Conservation (phyloP, 2,797 vertebrate genomes). For the Kryptolebias ocellatus region DNA sequence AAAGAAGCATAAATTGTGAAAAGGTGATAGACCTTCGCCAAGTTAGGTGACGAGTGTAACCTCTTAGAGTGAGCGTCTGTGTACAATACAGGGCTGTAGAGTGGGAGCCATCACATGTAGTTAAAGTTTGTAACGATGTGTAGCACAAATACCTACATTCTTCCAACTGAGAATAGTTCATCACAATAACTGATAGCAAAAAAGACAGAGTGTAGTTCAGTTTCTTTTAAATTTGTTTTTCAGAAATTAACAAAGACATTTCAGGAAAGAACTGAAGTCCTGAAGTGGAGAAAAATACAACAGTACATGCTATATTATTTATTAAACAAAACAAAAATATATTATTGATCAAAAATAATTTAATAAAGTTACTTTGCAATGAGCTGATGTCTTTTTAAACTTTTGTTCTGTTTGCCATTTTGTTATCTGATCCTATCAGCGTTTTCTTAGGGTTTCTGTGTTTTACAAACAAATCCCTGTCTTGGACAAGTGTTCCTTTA, state of each 20-base stretch:
- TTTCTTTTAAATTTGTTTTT: no score
- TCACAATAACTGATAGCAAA: constrained; percentile 7
- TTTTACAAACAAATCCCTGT: background rate
- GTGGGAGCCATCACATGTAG: background rate
- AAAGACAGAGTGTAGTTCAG: background rate
- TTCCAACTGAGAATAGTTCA: background rate
- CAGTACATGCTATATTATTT: background rate
- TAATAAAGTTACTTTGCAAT: background rate
- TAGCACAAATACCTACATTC: background rate
- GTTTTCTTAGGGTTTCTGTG: background rate
- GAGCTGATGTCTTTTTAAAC: background rate
- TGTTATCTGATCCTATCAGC: background rate
- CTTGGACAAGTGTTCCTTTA: background rate
- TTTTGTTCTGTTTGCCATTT: background rate
- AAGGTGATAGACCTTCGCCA: constrained; percentile 15
- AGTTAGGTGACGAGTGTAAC: constrained; percentile 23
- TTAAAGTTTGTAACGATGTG: constrained; percentile 16
- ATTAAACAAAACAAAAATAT: background rate
- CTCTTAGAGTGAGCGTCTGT: constrained; percentile 29
- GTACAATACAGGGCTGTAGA: background rate
- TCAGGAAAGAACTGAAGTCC: background rate
- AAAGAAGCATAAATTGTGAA: constrained; percentile 23
- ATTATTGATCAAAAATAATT: background rate
- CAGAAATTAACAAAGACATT: background rate
- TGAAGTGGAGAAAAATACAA: background rate